Conservation (phyloP, 2,888 invertebrate species). For the Seira musarum region DNA sequence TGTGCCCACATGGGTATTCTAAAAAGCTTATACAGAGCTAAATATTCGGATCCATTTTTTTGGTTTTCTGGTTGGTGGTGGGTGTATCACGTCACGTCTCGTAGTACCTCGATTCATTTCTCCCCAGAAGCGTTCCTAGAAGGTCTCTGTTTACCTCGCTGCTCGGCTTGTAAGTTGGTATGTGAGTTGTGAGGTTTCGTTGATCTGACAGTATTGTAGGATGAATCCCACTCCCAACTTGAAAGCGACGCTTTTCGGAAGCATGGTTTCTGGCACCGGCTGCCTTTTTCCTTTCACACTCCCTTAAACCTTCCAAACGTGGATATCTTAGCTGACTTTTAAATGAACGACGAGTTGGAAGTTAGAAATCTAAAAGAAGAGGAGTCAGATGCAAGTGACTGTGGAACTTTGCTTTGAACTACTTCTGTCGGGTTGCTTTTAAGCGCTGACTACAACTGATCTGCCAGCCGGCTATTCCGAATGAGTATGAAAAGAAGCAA, state of each 20-base stretch:
- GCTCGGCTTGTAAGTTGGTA: background rate
- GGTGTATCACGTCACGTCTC: background rate
- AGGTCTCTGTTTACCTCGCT: background rate
- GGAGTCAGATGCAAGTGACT: constrained; percentile 22
- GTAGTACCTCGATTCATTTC: background rate
- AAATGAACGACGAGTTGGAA: constrained; percentile 18
- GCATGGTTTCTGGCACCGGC: constrained; percentile 35
- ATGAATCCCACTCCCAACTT: background rate
- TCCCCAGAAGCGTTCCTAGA: background rate
- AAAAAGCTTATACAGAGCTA: too few relatives aligned
- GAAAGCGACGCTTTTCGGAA: background rate
- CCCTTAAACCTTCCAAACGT: background rate
- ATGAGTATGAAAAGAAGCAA: background rate
- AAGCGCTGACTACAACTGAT: background rate
- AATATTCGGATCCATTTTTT: background rate
- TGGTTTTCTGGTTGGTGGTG: background rate
- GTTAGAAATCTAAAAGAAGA: constrained; percentile 17
- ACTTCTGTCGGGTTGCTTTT: constrained; percentile 1
- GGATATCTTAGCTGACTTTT: constrained; percentile 11
- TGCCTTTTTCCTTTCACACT: constrained; percentile 35
- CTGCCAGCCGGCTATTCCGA: background rate
- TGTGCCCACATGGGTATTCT: too few relatives aligned
- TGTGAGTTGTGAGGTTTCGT: background rate
- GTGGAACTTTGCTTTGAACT: background rate
- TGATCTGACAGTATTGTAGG: background rate